Evolutionary conservation across 92 coral and sea anemone species (phyloP), one percentile per base, ranked within the genome.

Genomic region (Bergia puertoricense): DNA sequence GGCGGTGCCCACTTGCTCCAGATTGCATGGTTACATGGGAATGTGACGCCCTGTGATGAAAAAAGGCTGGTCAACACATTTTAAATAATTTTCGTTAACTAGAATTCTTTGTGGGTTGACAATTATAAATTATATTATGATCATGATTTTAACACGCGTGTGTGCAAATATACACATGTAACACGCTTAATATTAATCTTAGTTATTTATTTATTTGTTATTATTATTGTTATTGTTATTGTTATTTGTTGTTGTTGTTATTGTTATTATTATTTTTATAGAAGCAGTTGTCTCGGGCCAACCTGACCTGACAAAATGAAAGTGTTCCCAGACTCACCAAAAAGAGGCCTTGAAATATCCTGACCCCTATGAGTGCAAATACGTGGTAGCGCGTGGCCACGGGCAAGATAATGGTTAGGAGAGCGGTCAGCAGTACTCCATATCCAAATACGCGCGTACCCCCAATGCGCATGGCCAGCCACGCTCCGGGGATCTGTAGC

Each of bases 1-100:
- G 98, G 97, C 9, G 99, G 99, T 5, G 98, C 95, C 99, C 98
- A 97, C 85, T 95, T 97, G 95, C 99, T 97, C 99, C 99, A 97
- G 48, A 95, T 97, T 13, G 98, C 99, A 81, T 97, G 99, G 88
- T 97, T 95, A 77, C 99, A 97, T 20, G 99, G 99, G 88, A 95
- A 97, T 50, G 97, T 97, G 13, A 97, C 99, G 44, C 99, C 99
- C 99, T 97, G 48, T 0, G 85, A 80, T 37, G 44, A 54, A 54
- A 54, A 1, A 13, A 11, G 16, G 59, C 16, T 13, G 59, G 59
- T 54, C 18, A 54, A 54, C 59, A 54, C 3, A 54, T 10, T 54
- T 54, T 54, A 54, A 54, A 46, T 46, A 46, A 46, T 46, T 46
- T 8, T 6, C 8, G 50, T 10, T 1, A 13, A 54, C 59, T 0